These are phyloP conservation scores for Chrysomallon squamiferum DNA, from an alignment of 1,140 invertebrate genomes.

Conservation along the genomic window DNA sequence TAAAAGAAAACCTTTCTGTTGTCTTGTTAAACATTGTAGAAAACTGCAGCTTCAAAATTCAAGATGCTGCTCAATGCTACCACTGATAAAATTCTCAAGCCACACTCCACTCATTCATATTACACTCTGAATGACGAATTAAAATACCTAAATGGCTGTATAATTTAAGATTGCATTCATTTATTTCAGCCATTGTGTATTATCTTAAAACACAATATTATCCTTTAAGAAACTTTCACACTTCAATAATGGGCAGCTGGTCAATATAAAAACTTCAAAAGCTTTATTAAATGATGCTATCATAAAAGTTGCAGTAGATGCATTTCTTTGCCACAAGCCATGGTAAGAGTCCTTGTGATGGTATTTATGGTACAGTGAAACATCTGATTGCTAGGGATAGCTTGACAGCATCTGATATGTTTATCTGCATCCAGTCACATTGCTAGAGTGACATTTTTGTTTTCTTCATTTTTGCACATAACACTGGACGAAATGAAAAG, in stretches of 20 bases:
- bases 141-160: not conserved
- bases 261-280: constrained; percentile 11
- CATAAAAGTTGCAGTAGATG: constrained; percentile 12
- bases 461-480: not conserved
- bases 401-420: constrained; percentile 5
- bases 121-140: constrained; percentile 11
- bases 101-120: constrained; percentile 50
- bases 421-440: not conserved
- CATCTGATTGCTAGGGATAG: constrained; percentile 16
- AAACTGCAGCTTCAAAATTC: constrained; percentile 50
- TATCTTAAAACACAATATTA: constrained; percentile 1
- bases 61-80: constrained; percentile 45
- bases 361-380: constrained; percentile 37
- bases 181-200: not conserved
- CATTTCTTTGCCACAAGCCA: constrained; percentile 52
- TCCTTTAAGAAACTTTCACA: constrained; percentile 1
- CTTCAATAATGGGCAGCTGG: constrained; percentile 5
- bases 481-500: not conserved
- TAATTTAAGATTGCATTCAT: not conserved
- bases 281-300: no score
- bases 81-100: constrained; percentile 49
- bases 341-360: constrained; percentile 47
- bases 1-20: constrained; percentile 22
- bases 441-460: not conserved
- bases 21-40: constrained; percentile 50